These are phyloP conservation scores for Elephas maximus DNA, from an alignment of 2,113 vertebrate genomes.

Conservation along the genomic window DNA sequence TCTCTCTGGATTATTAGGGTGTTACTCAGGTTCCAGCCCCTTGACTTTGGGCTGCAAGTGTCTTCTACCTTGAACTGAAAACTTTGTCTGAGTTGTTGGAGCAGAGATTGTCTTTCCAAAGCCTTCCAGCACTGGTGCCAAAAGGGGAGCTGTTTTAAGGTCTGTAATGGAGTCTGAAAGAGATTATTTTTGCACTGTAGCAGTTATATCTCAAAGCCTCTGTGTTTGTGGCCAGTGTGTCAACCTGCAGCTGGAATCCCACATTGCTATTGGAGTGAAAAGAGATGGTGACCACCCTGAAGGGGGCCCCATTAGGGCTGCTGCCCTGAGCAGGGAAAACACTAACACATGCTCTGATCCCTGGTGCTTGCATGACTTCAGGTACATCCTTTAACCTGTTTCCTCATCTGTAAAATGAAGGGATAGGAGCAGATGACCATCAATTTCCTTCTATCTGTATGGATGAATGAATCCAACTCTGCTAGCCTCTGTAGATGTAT, in stretches of 20 bases:
- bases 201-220: not conserved
- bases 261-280: not conserved
- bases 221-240: not conserved
- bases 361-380: not conserved
- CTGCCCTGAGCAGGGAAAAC: not conserved
- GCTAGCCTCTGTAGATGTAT: not conserved
- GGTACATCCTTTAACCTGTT: not conserved
- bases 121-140: not conserved
- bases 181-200: not conserved
- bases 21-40: not conserved
- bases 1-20: constrained; percentile 10
- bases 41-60: not conserved
- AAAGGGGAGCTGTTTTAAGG: constrained; percentile 47
- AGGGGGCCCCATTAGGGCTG: no score
- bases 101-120: constrained; percentile 26
- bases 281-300: not conserved
- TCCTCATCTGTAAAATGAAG: not conserved
- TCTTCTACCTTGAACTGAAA: constrained; percentile 70
- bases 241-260: not conserved
- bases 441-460: not conserved
- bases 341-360: not conserved
- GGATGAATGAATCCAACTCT: not conserved
- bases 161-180: not conserved
- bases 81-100: not conserved
- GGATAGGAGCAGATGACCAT: not conserved